Conservation (phyloP, 2,888 invertebrate species). For the Netelia fuscicornis region DNA sequence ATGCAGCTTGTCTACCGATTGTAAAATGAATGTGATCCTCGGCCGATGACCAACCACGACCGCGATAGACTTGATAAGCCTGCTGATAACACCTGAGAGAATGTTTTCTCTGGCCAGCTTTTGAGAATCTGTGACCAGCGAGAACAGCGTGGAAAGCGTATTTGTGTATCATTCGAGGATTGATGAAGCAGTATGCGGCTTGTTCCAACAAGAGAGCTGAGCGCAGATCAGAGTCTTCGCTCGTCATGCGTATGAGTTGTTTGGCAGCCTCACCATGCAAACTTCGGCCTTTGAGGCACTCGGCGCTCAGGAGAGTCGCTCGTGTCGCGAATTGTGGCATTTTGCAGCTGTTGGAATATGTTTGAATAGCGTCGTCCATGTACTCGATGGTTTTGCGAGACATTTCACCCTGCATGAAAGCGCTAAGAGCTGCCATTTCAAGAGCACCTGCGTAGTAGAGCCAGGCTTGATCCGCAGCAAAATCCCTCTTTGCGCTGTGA, state of each 20-base stretch:
- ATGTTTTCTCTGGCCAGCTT: constrained; percentile 96
- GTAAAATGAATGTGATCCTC: constrained; percentile 98
- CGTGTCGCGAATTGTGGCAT: constrained; percentile 97
- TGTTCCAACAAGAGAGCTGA: constrained; percentile 98
- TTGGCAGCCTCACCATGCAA: constrained; percentile 97
- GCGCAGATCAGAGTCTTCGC: constrained; percentile 98
- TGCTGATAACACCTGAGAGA: constrained; percentile 96
- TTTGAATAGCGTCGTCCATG: constrained; percentile 97
- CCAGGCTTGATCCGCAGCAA: constrained; percentile 98
- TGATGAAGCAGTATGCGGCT: constrained; percentile 96
- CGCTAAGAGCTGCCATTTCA: constrained; percentile 97
- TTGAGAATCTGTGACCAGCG: constrained; percentile 97
- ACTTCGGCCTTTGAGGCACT: constrained; percentile 92
- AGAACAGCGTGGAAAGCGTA: constrained; percentile 98
- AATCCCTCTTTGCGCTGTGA: constrained; percentile 98
- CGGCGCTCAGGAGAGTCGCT: constrained; percentile 95
- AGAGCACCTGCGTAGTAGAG: constrained; percentile 98
- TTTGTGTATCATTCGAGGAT: constrained; percentile 93
- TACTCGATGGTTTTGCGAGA: constrained; percentile 93
- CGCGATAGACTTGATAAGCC: constrained; percentile 93
- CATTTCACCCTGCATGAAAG: constrained; percentile 94
- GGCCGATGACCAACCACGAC: constrained; percentile 95
- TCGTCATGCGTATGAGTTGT: constrained; percentile 97
- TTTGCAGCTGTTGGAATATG: constrained; percentile 96
- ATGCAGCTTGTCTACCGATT: constrained; percentile 95